Percentiles rank a stretch among this genome's conserved stretches.
phyloP scores from a whole-genome alignment of 1,140 invertebrate species.

The Pissodes strobi region DNA sequence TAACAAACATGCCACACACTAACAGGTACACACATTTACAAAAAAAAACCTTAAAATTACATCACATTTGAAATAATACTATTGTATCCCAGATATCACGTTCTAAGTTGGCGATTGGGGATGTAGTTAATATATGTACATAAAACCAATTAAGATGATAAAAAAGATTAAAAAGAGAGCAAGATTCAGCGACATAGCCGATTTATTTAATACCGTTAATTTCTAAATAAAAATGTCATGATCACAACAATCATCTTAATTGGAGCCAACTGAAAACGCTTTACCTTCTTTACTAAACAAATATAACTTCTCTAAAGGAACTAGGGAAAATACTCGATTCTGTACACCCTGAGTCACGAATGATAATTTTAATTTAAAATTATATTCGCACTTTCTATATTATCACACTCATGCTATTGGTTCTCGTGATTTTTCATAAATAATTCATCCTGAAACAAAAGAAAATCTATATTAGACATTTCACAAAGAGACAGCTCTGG shows the following conservation, averaged over 20 bases:
- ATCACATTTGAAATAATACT: slow-evolving; percentile 41
- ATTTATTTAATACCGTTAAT: no score
- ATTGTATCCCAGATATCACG: slow-evolving; percentile 21
- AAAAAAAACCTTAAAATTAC: slow-evolving; percentile 30
- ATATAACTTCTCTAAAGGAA: slow-evolving; percentile 24
- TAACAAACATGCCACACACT: slow-evolving; percentile 31
- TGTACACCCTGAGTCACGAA: slow-evolving; percentile 12
- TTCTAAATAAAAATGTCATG: no score
- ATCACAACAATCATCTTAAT: no score
- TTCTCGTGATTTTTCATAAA: slow-evolving; percentile 23
- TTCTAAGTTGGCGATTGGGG: slow-evolving; percentile 20
- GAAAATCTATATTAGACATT: slow-evolving; percentile 15
- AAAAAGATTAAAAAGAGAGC: no score
- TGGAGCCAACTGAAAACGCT: slow-evolving; percentile 25
- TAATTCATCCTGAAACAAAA: slow-evolving; percentile 44
- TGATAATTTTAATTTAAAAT: slow-evolving; percentile 31
- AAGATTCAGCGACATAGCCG: no score
- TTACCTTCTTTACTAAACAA: neutral
- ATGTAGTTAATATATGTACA: no score
- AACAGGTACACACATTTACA: slow-evolving; percentile 32
- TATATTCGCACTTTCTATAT: slow-evolving; percentile 20
- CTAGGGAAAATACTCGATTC: slow-evolving; percentile 20
- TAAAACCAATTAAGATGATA: no score
- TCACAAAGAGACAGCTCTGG: no score
- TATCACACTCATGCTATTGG: slow-evolving; percentile 34